Evolutionary conservation across 2,113 vertebrate genomes (phyloP), one percentile per base, ranked within the genome.

Genomic region (Saimiri boliviensis): DNA sequence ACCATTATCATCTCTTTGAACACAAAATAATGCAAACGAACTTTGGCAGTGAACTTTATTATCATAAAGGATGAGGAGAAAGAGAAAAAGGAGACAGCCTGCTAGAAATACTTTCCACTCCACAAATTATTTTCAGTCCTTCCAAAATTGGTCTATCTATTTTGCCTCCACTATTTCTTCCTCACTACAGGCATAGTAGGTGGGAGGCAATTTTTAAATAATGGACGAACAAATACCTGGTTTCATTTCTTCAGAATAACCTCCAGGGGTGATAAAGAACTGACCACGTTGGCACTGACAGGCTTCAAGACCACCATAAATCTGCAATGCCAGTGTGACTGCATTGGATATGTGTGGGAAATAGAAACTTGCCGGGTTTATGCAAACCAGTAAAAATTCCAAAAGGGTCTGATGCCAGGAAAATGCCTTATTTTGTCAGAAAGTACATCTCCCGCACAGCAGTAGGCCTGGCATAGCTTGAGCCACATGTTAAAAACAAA

Each of bases 401-500:
- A 54, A 97, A 91, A 63, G 77, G 82, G 73, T 58, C 94, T 54
- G 79, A 91, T 95, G 96, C 97, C 96, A 98, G 95, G 76, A 97
- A 97, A 98, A 97, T 96, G 97, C 96, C 96, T 95, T 94, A 56
- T 95, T 95, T 95, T 98, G 95, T 98, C 96, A 98, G 93, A 97
- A 97, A 97, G 93, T 96, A 97, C 90, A 96, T 97, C 93, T 98
- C 96, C 92, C 93, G 97, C 96, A 97, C 95, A 96, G 94, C 96
- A 96, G 98, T 95, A 97, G 96, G 97, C 86, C 96, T 97, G 97
- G 95, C 56, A 79, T 80, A 90, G 93, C 90, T 95, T 80, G 85
- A 97, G 88, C 95, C 96, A 98, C 97, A 97, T 95, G 86, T 97
- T 97, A 96, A 86, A 97, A 97, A 96, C 97, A 98, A 97, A 97